Evolutionary conservation across 1,140 invertebrate species (phyloP).

Genomic region (Sarcophaga bullata): DNA sequence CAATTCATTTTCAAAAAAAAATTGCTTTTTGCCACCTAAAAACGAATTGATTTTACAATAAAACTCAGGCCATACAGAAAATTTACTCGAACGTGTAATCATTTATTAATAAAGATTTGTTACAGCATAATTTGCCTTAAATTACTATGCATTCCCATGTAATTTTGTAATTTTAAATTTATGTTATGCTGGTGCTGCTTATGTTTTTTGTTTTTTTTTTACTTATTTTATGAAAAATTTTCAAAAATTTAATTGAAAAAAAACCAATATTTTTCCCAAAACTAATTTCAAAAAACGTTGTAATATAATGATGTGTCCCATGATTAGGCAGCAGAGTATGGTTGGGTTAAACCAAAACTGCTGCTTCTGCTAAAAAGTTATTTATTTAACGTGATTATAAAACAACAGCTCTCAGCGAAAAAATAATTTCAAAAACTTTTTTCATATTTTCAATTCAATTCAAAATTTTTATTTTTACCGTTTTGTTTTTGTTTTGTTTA

Average conservation of each 20-base stretch:
- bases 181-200: too few relatives aligned
- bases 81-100: not conserved
- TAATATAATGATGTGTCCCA: not conserved
- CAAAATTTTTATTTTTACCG: too few relatives aligned
- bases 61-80: not conserved
- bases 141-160: not conserved
- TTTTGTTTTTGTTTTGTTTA: too few relatives aligned
- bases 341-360: not conserved
- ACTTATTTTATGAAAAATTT: too few relatives aligned
- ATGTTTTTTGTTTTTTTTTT: too few relatives aligned
- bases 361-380: not conserved
- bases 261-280: not conserved
- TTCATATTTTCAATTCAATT: not conserved
- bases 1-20: too few relatives aligned
- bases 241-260: not conserved
- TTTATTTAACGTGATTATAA: constrained; percentile 16
- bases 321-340: not conserved
- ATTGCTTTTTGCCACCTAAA: too few relatives aligned
- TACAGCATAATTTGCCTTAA: not conserved
- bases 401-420: not conserved
- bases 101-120: not conserved
- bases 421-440: not conserved
- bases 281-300: not conserved
- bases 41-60: too few relatives aligned
- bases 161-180: too few relatives aligned